Conservation (phyloP, 2,888 invertebrate species). For the Rhagonycha lutea region DNA sequence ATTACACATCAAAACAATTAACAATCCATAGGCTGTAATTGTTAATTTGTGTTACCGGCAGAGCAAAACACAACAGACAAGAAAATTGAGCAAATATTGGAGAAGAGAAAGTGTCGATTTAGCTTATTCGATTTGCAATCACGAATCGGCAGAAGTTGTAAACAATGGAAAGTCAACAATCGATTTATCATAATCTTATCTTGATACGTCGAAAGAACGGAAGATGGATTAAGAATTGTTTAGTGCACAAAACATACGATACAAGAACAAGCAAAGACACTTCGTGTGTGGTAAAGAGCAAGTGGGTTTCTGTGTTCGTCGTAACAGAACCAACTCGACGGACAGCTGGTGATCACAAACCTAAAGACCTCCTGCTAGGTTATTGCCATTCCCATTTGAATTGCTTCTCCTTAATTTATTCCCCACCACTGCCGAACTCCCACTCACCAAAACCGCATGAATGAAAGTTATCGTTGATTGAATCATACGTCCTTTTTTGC, state of each 20-base stretch:
- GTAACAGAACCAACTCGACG: constrained; percentile 14
- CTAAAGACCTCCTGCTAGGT: constrained; percentile 36
- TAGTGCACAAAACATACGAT: constrained; percentile 5
- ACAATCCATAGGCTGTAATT: not conserved
- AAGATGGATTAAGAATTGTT: constrained; percentile 17
- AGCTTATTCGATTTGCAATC: not conserved
- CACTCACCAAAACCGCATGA: constrained; percentile 32
- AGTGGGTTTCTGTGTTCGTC: constrained; percentile 27
- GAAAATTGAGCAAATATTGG: not conserved
- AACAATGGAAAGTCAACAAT: not conserved
- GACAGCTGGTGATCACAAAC: constrained; percentile 34
- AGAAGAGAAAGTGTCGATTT: not conserved
- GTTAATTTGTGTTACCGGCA: not conserved
- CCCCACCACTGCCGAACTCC: constrained; percentile 23
- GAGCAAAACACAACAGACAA: not conserved
- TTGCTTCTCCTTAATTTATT: constrained; percentile 14
- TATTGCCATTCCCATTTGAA: constrained; percentile 31
- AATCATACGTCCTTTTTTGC: constrained; percentile 32
- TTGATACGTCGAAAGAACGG: constrained; percentile 4
- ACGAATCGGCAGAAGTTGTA: not conserved
- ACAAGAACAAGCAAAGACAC: constrained; percentile 20
- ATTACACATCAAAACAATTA: not conserved
- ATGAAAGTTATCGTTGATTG: constrained; percentile 37
- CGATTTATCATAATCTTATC: constrained; percentile 14
- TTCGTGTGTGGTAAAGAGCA: constrained; percentile 29